Percentiles rank a stretch among this genome's conserved stretches.
These are phyloP conservation scores for Macrotus californicus DNA, from an alignment of 2,113 vertebrate genomes.

Conservation along the genomic window DNA sequence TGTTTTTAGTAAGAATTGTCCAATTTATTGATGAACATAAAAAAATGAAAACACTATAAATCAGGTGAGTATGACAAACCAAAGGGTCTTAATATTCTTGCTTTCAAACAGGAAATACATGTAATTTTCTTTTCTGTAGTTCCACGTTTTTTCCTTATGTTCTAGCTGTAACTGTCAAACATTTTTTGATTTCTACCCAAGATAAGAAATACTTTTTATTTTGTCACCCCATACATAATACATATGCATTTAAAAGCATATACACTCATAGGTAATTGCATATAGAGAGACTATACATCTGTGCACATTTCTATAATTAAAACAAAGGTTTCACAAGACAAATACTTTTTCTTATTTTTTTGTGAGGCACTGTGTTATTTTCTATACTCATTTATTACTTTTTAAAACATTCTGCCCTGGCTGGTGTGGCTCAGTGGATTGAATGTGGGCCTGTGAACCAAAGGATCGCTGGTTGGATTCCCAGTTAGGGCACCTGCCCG, in stretches of 20 bases:
- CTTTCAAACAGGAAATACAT: neutral
- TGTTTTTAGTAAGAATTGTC: constrained; percentile 15
- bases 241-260: neutral
- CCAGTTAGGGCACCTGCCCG: too few species aligned
- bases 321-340: neutral
- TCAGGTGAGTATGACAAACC: neutral
- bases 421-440: too few species aligned
- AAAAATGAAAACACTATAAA: neutral
- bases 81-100: neutral
- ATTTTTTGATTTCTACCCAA: neutral
- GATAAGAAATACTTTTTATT: neutral
- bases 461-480: too few species aligned
- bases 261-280: neutral
- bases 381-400: neutral
- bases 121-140: neutral
- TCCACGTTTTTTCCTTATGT: neutral
- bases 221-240: neutral
- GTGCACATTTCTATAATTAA: constrained; percentile 7
- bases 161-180: neutral
- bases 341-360: constrained; percentile 2
- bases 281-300: neutral
- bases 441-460: too few species aligned
- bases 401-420: neutral
- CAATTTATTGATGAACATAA: neutral
- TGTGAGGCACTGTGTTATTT: neutral